Conservation (phyloP, 1,140 invertebrate genomes). For the Rhagoletis zephyria region DNA sequence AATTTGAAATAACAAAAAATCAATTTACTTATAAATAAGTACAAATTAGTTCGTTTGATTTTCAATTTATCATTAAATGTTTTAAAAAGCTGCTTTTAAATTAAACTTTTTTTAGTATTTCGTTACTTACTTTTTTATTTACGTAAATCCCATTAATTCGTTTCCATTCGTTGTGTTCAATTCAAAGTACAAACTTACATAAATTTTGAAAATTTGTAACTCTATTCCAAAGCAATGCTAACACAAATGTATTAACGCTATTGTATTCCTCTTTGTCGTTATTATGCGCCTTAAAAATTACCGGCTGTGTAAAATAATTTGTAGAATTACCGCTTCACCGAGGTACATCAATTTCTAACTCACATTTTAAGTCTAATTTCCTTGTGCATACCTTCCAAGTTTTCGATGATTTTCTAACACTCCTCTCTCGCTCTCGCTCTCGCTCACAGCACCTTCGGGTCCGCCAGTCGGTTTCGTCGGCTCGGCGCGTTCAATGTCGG, state of each 20-base stretch:
- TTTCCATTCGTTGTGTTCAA: background rate
- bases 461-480: conserved; percentile 91
- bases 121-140: background rate
- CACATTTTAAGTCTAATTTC: background rate
- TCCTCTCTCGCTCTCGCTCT: background rate
- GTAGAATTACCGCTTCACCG: conserved; percentile 72
- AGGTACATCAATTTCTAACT: conserved; percentile 63
- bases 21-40: no score
- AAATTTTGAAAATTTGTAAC: background rate
- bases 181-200: background rate
- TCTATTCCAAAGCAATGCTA: conserved; percentile 4
- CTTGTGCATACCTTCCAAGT: background rate
- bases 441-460: conserved; percentile 84
- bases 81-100: no score
- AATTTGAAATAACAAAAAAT: no score
- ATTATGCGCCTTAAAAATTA: background rate
- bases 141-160: background rate
- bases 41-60: no score
- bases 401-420: background rate
- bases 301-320: conserved; percentile 56
- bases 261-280: conserved; percentile 53
- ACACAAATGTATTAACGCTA: conserved; percentile 32
- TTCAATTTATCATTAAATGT: no score
- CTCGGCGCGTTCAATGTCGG: conserved; percentile 90
- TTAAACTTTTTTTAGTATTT: background rate